Conservation (phyloP, 2,113 vertebrate genomes). For the Hucho hucho region DNA sequence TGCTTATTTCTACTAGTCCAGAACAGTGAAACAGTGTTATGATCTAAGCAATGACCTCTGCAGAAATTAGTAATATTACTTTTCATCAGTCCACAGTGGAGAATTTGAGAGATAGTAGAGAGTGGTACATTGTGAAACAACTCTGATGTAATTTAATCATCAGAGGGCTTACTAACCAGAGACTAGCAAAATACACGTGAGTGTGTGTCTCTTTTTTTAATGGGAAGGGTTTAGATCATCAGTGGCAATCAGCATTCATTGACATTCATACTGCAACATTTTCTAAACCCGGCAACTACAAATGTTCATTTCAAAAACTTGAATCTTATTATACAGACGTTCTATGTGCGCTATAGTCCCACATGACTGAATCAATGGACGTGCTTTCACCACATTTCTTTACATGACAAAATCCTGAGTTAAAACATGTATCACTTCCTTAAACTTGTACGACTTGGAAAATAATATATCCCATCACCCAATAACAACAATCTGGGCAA, state of each 20-base stretch:
- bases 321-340: not conserved
- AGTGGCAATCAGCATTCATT: not conserved
- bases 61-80: not conserved
- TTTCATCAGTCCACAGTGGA: not conserved
- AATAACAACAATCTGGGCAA: conserved; percentile 24
- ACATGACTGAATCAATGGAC: not conserved
- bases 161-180: not conserved
- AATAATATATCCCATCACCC: conserved; percentile 27
- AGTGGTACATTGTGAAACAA: not conserved
- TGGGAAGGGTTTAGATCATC: not conserved
- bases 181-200: not conserved
- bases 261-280: conserved; percentile 3
- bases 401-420: too few species aligned
- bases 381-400: conserved; percentile 10
- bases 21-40: not conserved
- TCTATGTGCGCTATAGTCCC: not conserved
- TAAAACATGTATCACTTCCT: conserved; percentile 20
- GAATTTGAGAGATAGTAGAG: not conserved
- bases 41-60: conserved; percentile 13
- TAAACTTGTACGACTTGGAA: conserved; percentile 20
- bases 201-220: not conserved
- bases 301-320: conserved; percentile 31
- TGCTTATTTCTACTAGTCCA: not conserved
- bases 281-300: conserved; percentile 9
- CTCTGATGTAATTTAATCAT: not conserved